Base-by-base conservation (phyloP, 2,888 invertebrate species). In the Lydus trimaculatus region DNA sequence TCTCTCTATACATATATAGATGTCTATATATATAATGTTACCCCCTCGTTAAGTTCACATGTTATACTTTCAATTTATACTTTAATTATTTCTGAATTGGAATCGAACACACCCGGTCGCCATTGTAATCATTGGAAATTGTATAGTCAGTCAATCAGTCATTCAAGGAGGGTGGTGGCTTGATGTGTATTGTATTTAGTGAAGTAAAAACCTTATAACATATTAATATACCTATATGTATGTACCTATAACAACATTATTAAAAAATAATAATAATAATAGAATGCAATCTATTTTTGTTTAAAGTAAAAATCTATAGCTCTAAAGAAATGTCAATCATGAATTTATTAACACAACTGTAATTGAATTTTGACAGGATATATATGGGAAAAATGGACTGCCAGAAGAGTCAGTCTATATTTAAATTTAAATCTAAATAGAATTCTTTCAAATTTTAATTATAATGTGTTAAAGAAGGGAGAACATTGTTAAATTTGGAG, bases 41-140 rank as follows among this genome's bases (percentile, higher is more conserved):
- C 74, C 79, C 78, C 78, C 72, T 75, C 72, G 77, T 75, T 78
- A 78, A 74, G 74, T 72, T 70, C 76, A 78, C 78, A 77, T 79
- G 79, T 78, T 80, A 81, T 76, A 81, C 79, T 79, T 78, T 78
- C 78, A 79, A 79, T 79, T 79, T 79, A 74, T 74, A 75, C 78
- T 76, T 77, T 74, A 75, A 76, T 77, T 76, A 77, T 76, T 70
- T 68, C 63, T 72, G 74, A 79, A 79, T 79, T 79, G 77, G 63
- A 70, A 56, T 25, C 56, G 56, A 56, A 56, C 56, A 56, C 56
- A 56, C 56, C 56, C 56, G 56, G 56, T 56, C 56, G 56, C 56
- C 56, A 56, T 56, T 56, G 56, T 56, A 56, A 56, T 56, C 56
- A 56, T 25, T 56, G 13, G 56, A 56, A 56, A 56, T 56, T 56